Conservation (phyloP, 2,113 vertebrate species). For the Carassius carassius region DNA sequence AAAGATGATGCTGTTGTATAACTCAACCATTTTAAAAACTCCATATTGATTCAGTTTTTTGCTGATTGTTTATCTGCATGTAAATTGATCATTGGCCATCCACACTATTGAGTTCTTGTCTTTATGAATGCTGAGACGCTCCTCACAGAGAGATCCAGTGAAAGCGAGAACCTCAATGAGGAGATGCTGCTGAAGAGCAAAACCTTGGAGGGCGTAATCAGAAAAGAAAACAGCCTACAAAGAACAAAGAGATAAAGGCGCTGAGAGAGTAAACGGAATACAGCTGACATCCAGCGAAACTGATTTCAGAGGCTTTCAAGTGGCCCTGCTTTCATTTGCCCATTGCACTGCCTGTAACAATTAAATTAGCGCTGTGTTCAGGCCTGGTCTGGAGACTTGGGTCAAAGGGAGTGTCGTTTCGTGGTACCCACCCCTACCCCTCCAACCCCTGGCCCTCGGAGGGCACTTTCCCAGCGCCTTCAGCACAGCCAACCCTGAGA, state of each 20-base stretch:
- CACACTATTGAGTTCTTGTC: slow-evolving; percentile 34
- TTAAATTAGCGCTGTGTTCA: slow-evolving; percentile 44
- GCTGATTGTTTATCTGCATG: slow-evolving; percentile 29
- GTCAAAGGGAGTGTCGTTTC: slow-evolving; percentile 69
- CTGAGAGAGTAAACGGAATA: slow-evolving; percentile 39
- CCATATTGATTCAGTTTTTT: slow-evolving; percentile 42
- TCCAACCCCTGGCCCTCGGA: slow-evolving; percentile 56
- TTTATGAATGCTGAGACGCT: slow-evolving; percentile 36
- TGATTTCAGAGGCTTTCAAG: slow-evolving; percentile 53
- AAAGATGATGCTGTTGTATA: not conserved
- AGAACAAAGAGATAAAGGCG: slow-evolving; percentile 36
- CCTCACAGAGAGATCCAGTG: slow-evolving; percentile 35
- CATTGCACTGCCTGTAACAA: slow-evolving; percentile 64
- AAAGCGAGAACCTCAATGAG: slow-evolving; percentile 39
- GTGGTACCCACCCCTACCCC: slow-evolving; percentile 65
- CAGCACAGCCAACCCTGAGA: slow-evolving; percentile 64
- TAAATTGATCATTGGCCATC: slow-evolving; percentile 30
- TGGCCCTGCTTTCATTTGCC: slow-evolving; percentile 60
- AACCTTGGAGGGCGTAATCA: slow-evolving; percentile 27
- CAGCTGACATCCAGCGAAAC: slow-evolving; percentile 66
- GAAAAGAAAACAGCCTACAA: slow-evolving; percentile 41
- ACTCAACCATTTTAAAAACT: slow-evolving; percentile 25
- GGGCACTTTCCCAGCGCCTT: slow-evolving; percentile 82
- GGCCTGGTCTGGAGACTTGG: slow-evolving; percentile 68
- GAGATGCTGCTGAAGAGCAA: slow-evolving; percentile 18